Evolutionary conservation across 2,113 vertebrate species (phyloP).

Genomic region (Trichomycterus rosablanca): DNA sequence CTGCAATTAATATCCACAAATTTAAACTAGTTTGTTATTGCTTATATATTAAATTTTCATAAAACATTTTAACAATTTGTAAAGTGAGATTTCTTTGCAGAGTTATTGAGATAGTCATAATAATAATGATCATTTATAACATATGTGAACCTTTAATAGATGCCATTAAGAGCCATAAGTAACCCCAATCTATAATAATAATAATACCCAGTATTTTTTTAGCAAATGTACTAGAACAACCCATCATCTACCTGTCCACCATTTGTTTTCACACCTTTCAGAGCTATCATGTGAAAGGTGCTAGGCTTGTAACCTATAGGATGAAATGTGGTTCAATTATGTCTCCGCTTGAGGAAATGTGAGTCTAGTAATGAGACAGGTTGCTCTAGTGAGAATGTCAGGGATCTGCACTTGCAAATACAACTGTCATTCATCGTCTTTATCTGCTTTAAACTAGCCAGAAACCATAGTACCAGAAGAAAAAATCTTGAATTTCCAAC

Average conservation of each 20-base stretch:
- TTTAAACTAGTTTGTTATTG: no score
- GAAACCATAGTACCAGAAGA: neutral
- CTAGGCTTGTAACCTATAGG: neutral
- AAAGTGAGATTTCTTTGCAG: no score
- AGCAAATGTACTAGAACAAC: neutral
- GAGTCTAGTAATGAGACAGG: conserved; percentile 14
- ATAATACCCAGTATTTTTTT: no score
- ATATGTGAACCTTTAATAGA: no score
- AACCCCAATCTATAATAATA: no score
- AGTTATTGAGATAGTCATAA: no score
- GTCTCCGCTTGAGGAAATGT: conserved; percentile 8
- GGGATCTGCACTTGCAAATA: neutral
- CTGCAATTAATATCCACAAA: no score
- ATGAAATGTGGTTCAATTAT: conserved; percentile 13
- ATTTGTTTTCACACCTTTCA: neutral
- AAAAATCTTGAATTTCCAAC: no score
- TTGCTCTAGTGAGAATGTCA: conserved; percentile 7
- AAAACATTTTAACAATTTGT: no score
- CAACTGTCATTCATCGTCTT: neutral
- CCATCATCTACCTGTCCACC: neutral
- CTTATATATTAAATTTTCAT: no score
- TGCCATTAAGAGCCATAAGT: no score
- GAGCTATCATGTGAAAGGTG: neutral
- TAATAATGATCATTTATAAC: no score
- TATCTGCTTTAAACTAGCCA: neutral